Percentiles rank a stretch among this genome's conserved stretches.
These are phyloP conservation scores for Pelobates fuscus DNA, from an alignment of 2,113 vertebrate genomes.

Conservation along the genomic window DNA sequence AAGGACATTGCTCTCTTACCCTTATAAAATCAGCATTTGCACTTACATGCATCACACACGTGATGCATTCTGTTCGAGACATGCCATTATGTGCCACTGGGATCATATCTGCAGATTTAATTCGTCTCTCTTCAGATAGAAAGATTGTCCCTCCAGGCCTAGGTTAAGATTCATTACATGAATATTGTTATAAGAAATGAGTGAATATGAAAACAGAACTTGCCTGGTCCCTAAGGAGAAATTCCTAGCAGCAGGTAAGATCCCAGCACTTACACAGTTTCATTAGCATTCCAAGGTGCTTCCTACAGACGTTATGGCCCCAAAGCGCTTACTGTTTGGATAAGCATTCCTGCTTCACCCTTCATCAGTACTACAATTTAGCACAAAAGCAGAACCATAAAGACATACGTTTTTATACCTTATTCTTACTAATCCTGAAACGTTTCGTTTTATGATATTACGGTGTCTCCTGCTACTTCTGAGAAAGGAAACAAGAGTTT, in stretches of 20 bases:
- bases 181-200: slow-evolving; percentile 43
- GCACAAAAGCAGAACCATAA: slow-evolving; percentile 65
- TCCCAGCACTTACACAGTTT: slow-evolving; percentile 7
- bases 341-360: slow-evolving; percentile 59
- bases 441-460: slow-evolving; percentile 73
- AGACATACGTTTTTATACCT: slow-evolving; percentile 66
- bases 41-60: not conserved
- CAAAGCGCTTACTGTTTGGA: slow-evolving; percentile 23
- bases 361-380: slow-evolving; percentile 69
- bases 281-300: slow-evolving; percentile 31
- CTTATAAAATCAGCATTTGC: too few relatives aligned
- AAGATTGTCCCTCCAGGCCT: not conserved
- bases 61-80: too few relatives aligned
- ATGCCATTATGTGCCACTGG: not conserved
- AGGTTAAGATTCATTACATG: slow-evolving; percentile 35
- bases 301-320: slow-evolving; percentile 12
- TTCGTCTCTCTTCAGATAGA: slow-evolving; percentile 5
- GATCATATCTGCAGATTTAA: not conserved
- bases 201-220: slow-evolving; percentile 28
- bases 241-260: slow-evolving; percentile 31
- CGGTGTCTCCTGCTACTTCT: slow-evolving; percentile 66
- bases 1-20: too few relatives aligned
- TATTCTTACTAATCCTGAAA: slow-evolving; percentile 76
- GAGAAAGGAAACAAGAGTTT: slow-evolving; percentile 73
- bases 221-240: slow-evolving; percentile 16